Base-by-base conservation (phyloP, 2,888 invertebrate genomes). In the Pantelozetes paolii region DNA sequence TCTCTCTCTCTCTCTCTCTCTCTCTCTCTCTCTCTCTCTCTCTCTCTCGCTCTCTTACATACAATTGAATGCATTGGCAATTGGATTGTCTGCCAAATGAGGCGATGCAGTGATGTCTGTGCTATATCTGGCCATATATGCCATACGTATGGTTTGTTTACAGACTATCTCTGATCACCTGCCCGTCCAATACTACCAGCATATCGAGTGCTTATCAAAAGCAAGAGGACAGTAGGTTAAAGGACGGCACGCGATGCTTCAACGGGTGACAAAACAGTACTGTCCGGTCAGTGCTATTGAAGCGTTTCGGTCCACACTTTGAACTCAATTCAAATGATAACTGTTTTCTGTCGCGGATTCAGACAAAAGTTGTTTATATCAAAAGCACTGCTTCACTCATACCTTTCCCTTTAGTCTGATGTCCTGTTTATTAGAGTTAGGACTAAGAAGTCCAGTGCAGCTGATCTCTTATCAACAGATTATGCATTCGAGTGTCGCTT, bases 181-280 rank as follows among this genome's bases (percentile, higher is more conserved):
- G 69, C 45, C 69, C 20, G 62, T 30, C 30, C 45, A 45, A 3
- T 9, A 59, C n/a, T 32, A 30, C 30, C 36, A 45, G 20, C 42
- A 45, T 28, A 32, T 11, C 8, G n/a, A 36, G 13, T n/a, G n/a
- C n/a, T n/a, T 23, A 36, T 11, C 45, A 45, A n/a, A 13, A 23
- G 23, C 23, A 69, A 69, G 6, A 9, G 69, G 69, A 69, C 69
- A 69, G 42, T 69, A 69, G 69, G 69, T 69, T 69, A 69, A 69
- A 26, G 45, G 69, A 69, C 69, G 69, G 69, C 69, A 69, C 69
- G 69, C 69, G 69, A 69, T 69, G 40, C 15, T 42, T 45, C 42
- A 69, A 42, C 69, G 26, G 26, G 42, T 69, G 42, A 69, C 69
- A 45, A 28, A 69, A 40, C 20, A 67, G 36, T 36, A 64, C 62